phyloP scores from a whole-genome alignment of 2,888 invertebrate genomes.

The Drosophila mettleri region DNA sequence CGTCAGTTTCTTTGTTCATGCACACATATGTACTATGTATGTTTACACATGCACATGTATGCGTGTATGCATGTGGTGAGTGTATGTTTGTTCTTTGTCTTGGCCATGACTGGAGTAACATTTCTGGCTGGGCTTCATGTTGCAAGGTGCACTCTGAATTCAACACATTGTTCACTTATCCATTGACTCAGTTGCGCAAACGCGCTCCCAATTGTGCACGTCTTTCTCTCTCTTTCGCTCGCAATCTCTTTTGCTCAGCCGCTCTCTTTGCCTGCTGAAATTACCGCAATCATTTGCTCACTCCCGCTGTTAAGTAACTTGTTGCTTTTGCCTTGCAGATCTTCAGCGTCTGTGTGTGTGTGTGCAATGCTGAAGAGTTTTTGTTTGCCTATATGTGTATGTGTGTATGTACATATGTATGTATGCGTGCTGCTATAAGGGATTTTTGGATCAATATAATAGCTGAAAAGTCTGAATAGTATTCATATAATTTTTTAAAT shows the following conservation, averaged over 20 bases:
- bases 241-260: not conserved
- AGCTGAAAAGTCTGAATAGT: not conserved
- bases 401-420: not conserved
- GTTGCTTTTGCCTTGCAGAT: conserved; percentile 55
- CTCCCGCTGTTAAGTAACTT: conserved; percentile 46
- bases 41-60: not conserved
- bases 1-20: conserved; percentile 54
- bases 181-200: conserved; percentile 69
- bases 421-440: not conserved
- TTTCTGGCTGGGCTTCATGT: conserved; percentile 31
- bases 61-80: not conserved
- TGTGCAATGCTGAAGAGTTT: conserved; percentile 5
- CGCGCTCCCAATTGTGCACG: conserved; percentile 35
- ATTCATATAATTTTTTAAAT: too few relatives aligned
- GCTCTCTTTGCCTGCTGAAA: conserved; percentile 3
- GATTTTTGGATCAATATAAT: conserved; percentile 2
- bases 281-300: conserved; percentile 8
- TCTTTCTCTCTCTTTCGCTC: conserved; percentile 12
- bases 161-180: conserved; percentile 45
- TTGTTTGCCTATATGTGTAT: conserved; percentile 1
- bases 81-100: conserved; percentile 61
- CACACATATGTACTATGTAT: conserved; percentile 1
- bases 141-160: conserved; percentile 48
- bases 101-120: conserved; percentile 45
- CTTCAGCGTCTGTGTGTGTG: conserved; percentile 6